Evolutionary conservation across 2,888 invertebrate species (phyloP), one percentile per base, ranked within the genome.

Genomic region (Diplolepis rosae): DNA sequence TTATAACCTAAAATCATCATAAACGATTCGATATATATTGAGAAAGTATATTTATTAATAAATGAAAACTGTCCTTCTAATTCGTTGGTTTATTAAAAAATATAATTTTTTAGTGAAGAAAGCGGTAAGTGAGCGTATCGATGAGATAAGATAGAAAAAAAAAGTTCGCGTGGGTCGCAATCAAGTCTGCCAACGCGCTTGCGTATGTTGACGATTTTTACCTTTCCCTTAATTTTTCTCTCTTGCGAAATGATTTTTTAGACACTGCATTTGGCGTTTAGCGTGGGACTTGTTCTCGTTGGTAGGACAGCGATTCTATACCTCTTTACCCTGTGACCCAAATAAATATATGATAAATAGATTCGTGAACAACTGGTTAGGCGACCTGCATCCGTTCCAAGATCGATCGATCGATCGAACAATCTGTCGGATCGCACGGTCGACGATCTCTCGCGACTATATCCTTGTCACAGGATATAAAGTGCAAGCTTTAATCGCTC

Each of bases 141-240:
- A 83, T 82, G 82, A 80, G 71, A 73, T 82, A 82, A 79, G 70
- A 73, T 71, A 69, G 66, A 69, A 73, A 69, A 65, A 69, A 73
- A 77, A 82, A 72, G 74, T 70, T 68, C 39, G 81, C 78, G 82
- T 82, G 75, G 82, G 79, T 70, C 67, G 76, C 42, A 68, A 77
- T 77, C 77, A 74, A 68, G 76, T 70, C 77, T 75, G 74, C 76
- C 80, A 75, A 78, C 79, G 76, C 79, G 75, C 65, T 56, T 69
- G 69, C 67, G 52, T 56, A 32, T 45, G 61, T 35, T 24, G 35
- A 61, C 39, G 22, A 54, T 70, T 73, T 30, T 75, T 65, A 39
- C 45, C 50, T 66, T 50, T 27, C 65, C 65, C 56, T 72, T 67
- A 69, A 32, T 71, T 68, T 70, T 68, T 75, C 71, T 72, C 69